phyloP scores from a whole-genome alignment of 2,888 invertebrate species.

The Cistogaster globosa region DNA sequence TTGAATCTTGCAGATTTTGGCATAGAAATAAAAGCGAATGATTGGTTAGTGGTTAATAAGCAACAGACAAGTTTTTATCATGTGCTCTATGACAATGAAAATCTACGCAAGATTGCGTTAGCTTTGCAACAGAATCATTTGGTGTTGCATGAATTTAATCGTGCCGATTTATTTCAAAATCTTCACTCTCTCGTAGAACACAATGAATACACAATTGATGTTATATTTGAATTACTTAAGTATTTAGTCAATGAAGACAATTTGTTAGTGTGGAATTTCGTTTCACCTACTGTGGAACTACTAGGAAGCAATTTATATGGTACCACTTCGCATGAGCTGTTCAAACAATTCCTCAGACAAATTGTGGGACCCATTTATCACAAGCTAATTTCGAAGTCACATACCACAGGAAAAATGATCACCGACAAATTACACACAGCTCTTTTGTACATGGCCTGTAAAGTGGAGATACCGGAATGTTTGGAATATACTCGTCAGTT shows the following conservation, averaged over 20 bases:
- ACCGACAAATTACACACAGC: conserved; percentile 67
- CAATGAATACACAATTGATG: conserved; percentile 84
- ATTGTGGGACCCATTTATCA: conserved; percentile 76
- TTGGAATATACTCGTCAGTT: conserved; percentile 75
- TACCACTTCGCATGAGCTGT: conserved; percentile 75
- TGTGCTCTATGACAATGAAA: conserved; percentile 88
- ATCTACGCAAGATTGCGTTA: conserved; percentile 87
- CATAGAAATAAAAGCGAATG: conserved; percentile 74
- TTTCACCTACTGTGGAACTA: conserved; percentile 78
- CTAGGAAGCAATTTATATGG: conserved; percentile 75
- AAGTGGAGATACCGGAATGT: conserved; percentile 77
- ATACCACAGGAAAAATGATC: conserved; percentile 40
- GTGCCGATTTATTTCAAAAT: conserved; percentile 94
- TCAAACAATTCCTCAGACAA: conserved; percentile 76
- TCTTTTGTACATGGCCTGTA: conserved; percentile 77
- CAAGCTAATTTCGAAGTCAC: conserved; percentile 63
- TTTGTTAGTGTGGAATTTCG: conserved; percentile 88
- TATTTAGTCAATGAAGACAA: conserved; percentile 86
- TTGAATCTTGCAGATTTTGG: conserved; percentile 75
- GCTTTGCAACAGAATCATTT: conserved; percentile 86
- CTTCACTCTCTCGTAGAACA: conserved; percentile 85
- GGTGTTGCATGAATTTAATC: conserved; percentile 89
- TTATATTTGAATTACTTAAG: conserved; percentile 84
- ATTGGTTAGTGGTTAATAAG: conserved; percentile 82
- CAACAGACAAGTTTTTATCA: conserved; percentile 84